Percentiles rank a stretch among this genome's conserved stretches.
Conservation (phyloP, 2,113 vertebrate species). For the Cephalopterus ornatus region DNA sequence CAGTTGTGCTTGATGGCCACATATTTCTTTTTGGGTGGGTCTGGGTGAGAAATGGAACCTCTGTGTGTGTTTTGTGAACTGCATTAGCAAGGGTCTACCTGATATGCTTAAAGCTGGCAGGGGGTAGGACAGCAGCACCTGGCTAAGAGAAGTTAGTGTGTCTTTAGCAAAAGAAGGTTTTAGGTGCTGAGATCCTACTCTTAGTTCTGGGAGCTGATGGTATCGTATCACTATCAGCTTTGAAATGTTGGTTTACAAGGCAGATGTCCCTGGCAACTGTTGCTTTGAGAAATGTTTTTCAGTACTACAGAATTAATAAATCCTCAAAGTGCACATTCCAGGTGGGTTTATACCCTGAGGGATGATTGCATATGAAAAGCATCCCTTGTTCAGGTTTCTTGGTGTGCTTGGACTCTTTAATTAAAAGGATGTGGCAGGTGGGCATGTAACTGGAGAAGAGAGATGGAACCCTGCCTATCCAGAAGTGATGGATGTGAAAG, state of each 20-base stretch:
- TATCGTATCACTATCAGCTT: background rate
- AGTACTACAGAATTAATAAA: background rate
- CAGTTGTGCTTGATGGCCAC: background rate
- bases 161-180: background rate
- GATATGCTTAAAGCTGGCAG: background rate
- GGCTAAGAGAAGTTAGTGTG: background rate
- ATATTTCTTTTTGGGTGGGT: background rate
- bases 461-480: background rate
- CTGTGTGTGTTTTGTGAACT: background rate
- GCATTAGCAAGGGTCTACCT: background rate
- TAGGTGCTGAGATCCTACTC: background rate
- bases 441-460: rapidly evolving
- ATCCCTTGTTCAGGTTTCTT: background rate
- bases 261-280: background rate
- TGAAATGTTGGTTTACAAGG: background rate
- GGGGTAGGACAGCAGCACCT: rapidly evolving
- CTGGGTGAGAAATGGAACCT: background rate
- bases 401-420: background rate
- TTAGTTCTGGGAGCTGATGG: background rate
- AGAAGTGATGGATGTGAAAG: background rate
- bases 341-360: background rate
- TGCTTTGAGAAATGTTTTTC: background rate
- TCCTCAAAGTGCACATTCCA: background rate
- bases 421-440: background rate
- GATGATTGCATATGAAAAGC: background rate